Evolutionary conservation across 2,888 invertebrate species (phyloP).

Genomic region (Amphiduros pacificus): DNA sequence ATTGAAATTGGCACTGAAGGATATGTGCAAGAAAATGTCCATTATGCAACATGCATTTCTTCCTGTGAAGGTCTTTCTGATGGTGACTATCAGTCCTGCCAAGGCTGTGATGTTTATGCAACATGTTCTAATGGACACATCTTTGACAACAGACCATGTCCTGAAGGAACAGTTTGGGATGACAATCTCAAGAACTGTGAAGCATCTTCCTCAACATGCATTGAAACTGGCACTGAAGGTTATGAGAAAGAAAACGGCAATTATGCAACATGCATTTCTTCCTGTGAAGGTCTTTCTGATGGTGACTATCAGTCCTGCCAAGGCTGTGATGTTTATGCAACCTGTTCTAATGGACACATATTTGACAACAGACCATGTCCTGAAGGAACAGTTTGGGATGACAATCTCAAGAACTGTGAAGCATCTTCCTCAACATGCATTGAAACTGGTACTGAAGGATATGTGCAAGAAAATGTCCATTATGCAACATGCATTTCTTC

Average conservation of each 20-base stretch:
- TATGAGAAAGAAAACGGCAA: too few species aligned
- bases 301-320: background rate
- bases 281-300: background rate
- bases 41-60: too few species aligned
- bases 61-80: constrained; percentile 26
- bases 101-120: constrained; percentile 34
- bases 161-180: constrained; percentile 35
- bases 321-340: background rate
- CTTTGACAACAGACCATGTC: constrained; percentile 35
- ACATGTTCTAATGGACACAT: constrained; percentile 36
- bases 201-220: constrained; percentile 34
- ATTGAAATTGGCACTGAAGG: too few species aligned
- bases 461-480: background rate
- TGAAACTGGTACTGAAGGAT: background rate
- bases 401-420: constrained; percentile 3
- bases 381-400: constrained; percentile 3
- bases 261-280: background rate
- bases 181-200: constrained; percentile 36
- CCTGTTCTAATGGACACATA: background rate
- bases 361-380: constrained; percentile 7
- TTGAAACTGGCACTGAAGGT: too few species aligned
- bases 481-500: constrained; percentile 20
- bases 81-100: constrained; percentile 38
- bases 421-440: background rate
- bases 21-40: too few species aligned